Conservation (phyloP, 2,113 vertebrate species). For the Nyctereutes procyonoides region DNA sequence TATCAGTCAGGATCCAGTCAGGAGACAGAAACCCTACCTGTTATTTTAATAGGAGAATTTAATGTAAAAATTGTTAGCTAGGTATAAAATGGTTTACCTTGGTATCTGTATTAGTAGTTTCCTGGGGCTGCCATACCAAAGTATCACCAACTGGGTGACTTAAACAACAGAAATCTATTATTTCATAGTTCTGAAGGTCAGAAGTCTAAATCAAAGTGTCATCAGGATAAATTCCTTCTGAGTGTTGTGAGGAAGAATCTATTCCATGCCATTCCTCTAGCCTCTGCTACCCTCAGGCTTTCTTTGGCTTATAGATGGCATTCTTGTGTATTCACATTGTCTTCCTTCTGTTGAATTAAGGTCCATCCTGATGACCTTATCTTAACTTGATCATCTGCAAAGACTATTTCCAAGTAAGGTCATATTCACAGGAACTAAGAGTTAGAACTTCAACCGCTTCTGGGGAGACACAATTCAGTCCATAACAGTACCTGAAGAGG, state of each 20-base stretch:
- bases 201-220: not conserved
- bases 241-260: not conserved
- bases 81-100: slow-evolving; percentile 34
- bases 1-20: not conserved
- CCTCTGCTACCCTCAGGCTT: not conserved
- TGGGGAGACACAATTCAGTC: not conserved
- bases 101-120: not conserved
- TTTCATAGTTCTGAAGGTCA: not conserved
- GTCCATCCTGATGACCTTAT: not conserved
- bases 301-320: not conserved
- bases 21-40: not conserved
- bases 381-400: slow-evolving; percentile 10
- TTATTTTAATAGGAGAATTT: slow-evolving; percentile 25
- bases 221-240: not conserved
- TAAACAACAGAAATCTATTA: not conserved
- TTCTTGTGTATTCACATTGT: not conserved
- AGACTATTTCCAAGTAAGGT: slow-evolving; percentile 35
- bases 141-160: not conserved
- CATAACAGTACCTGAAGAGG: not conserved
- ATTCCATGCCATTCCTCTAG: not conserved
- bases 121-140: not conserved
- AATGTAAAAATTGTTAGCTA: not conserved
- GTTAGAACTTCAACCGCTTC: not conserved
- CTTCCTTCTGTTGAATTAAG: slow-evolving; percentile 36
- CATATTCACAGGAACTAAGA: not conserved